Conservation (phyloP, 2,113 vertebrate species). For the Catharus fuscescens region DNA sequence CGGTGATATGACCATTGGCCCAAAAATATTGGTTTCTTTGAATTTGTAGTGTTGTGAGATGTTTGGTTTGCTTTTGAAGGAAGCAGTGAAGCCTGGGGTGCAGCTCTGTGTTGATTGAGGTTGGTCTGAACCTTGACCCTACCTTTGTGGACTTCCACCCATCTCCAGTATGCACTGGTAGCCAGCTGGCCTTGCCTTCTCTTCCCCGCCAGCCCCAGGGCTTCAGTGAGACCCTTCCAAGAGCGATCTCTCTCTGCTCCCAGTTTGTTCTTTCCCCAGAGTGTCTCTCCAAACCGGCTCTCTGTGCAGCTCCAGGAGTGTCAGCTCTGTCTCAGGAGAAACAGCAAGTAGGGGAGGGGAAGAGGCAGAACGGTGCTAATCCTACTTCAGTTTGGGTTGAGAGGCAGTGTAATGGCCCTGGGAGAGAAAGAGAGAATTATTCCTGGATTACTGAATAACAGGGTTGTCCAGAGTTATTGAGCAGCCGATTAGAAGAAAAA, state of each 20-base stretch:
- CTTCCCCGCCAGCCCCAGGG: not conserved
- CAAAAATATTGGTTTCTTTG: not conserved
- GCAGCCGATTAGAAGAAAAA: conserved; percentile 12
- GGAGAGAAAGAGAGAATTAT: conserved; percentile 26
- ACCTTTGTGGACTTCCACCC: not conserved
- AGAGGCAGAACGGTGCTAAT: conserved; percentile 33
- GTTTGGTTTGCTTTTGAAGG: not conserved
- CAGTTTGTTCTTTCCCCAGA: not conserved
- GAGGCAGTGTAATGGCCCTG: not conserved
- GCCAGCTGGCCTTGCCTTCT: not conserved
- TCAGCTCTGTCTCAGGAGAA: not conserved
- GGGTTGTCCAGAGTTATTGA: conserved; percentile 24
- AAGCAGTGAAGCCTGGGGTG: not conserved
- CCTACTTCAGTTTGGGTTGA: conserved; percentile 16
- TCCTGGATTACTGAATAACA: conserved; percentile 40
- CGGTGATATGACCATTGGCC: not conserved
- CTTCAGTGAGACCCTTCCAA: not conserved
- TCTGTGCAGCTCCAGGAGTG: not conserved
- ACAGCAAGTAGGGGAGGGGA: not conserved
- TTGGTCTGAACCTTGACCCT: not conserved
- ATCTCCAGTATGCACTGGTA: fast-evolving
- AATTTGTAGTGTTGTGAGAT: not conserved
- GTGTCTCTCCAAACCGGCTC: fast-evolving
- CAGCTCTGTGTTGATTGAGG: not conserved
- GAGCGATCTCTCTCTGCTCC: not conserved